phyloP scores from a whole-genome alignment of 1,140 invertebrate genomes.

The Papilio xuthus region DNA sequence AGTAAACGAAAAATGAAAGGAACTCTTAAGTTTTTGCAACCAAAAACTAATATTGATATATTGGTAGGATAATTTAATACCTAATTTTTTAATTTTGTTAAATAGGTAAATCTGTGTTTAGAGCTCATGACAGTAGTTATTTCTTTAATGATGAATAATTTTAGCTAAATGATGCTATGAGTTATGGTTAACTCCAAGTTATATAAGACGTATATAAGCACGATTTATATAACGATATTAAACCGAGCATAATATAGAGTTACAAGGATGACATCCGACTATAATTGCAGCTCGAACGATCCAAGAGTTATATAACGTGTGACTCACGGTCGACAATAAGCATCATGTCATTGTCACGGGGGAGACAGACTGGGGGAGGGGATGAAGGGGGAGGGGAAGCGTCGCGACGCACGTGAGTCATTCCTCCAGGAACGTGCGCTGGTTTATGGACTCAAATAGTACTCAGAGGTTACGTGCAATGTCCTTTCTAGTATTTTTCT shows the following conservation, averaged over 20 bases:
- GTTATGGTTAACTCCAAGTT: too few species aligned
- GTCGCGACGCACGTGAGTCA: conserved; percentile 54
- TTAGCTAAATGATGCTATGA: too few species aligned
- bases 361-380: conserved; percentile 39
- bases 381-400: conserved; percentile 25
- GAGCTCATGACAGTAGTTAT: too few species aligned
- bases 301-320: conserved; percentile 44
- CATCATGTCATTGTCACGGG: conserved; percentile 48
- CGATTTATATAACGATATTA: conserved; percentile 25
- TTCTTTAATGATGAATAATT: too few species aligned
- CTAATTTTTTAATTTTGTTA: too few species aligned
- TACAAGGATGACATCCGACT: conserved; percentile 26
- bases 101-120: too few species aligned
- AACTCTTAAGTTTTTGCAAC: too few species aligned
- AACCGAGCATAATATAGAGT: neutral
- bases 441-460: conserved; percentile 35
- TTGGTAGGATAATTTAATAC: too few species aligned
- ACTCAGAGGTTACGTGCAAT: conserved; percentile 26
- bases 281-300: conserved; percentile 22
- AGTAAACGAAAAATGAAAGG: too few species aligned
- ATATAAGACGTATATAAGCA: neutral
- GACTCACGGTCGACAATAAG: conserved; percentile 40
- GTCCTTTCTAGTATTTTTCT: neutral
- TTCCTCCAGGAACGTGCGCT: conserved; percentile 44
- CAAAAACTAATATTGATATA: too few species aligned